Evolutionary conservation across 2,888 invertebrate genomes (phyloP), one percentile per base, ranked within the genome.

Genomic region (Polydrusus cervinus): DNA sequence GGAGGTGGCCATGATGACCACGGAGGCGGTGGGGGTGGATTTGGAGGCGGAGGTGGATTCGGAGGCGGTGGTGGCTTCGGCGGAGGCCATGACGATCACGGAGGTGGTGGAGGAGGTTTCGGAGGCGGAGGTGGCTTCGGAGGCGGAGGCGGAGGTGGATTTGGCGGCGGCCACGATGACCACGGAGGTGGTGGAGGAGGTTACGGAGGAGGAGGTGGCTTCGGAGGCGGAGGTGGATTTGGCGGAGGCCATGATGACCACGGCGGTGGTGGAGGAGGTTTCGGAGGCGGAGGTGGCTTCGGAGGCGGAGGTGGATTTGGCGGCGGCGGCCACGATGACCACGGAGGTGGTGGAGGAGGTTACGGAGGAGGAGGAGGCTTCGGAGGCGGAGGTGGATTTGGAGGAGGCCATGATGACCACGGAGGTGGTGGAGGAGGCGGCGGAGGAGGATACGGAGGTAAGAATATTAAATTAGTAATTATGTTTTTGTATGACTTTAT

Each of bases 71-170:
- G 74, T 5, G 74, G 68, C 61, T 68, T 62, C 43, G 73, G 73
- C 47, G 71, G 60, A 53, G 72, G 72, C 30, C 68, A 69, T 30
- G 74, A 74, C 49, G 65, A 74, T 40, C 74, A 73, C 49, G 72
- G 72, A 20, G 76, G 76, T 8, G 76, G 76, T 64, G 72, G 72
- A n/a, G 75, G 75, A n/a, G 75, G 75, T n/a, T 49, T 43, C 34
- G 70, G 71, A 25, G 57, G 57, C 9, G 75, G 75, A 11, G 62
- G 71, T 9, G 70, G 71, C 13, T 53, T 25, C 9, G 74, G 74
- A 61, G 70, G 70, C 11, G 74, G 74, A 55, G 55, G 55, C 14
- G 68, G 68, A 20, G 74, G 74, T 14, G 70, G 74, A 47, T 75
- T 71, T 47, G 74, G 74, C 69, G 74, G 74, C 10, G 47, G 16